Evolutionary conservation across 2,888 invertebrate genomes (phyloP).

Genomic region (Resseliella maxima): DNA sequence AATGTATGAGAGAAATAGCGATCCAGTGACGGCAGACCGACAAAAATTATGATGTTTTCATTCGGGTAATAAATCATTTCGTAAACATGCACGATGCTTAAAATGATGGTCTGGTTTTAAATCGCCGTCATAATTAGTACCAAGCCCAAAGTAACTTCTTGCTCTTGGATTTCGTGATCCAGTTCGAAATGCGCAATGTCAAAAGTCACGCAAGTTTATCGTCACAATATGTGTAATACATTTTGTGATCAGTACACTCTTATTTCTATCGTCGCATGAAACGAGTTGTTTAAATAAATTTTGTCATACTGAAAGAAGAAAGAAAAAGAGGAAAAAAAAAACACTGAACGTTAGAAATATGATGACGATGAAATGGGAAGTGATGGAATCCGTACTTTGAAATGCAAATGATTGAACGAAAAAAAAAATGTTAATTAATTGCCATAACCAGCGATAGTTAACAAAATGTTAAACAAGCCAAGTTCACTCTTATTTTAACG

Average conservation of each 20-base stretch:
- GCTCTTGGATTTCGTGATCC: slow-evolving; percentile 13
- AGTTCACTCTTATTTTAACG: neutral
- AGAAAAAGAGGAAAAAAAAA: neutral
- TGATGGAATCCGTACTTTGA: neutral
- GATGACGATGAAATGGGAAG: neutral
- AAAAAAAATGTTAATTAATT: slow-evolving; percentile 7
- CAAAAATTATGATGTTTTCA: neutral
- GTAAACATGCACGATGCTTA: neutral
- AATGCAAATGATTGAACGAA: neutral
- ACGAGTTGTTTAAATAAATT: neutral
- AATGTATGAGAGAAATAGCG: no score
- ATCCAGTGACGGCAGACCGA: neutral
- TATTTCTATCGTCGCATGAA: neutral
- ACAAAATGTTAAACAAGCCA: neutral
- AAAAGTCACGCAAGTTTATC: slow-evolving; percentile 24
- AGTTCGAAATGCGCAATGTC: neutral
- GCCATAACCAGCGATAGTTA: neutral
- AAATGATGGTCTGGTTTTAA: neutral
- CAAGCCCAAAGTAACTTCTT: slow-evolving; percentile 5
- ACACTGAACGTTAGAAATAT: neutral
- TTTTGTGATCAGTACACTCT: neutral
- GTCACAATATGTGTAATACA: neutral
- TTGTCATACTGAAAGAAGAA: neutral
- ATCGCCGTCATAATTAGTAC: neutral
- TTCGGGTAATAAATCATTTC: slow-evolving; percentile 16